These are phyloP conservation scores for Eretmochelys imbricata DNA, from an alignment of 2,113 vertebrate species.

Conservation along the genomic window DNA sequence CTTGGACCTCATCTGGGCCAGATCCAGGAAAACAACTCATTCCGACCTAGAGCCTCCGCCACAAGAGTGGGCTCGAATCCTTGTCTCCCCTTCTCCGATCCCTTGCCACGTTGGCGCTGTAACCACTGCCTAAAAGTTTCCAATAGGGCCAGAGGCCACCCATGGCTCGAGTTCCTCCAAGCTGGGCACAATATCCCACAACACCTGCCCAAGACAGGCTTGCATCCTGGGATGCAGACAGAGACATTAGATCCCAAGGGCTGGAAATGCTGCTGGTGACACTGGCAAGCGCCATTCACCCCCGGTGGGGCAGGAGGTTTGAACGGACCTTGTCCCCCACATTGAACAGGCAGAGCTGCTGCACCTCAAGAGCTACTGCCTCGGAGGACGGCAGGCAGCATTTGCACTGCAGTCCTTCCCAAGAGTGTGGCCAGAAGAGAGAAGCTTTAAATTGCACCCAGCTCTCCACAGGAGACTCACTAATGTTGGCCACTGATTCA, in stretches of 20 bases:
- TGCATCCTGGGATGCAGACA: neutral
- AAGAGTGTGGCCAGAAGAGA: neutral
- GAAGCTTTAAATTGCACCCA: neutral
- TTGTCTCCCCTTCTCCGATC: neutral
- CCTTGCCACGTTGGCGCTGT: accelerated
- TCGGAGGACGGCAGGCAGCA: neutral
- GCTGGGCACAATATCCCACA: neutral
- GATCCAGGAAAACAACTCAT: slow-evolving; percentile 56
- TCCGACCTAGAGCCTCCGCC: slow-evolving; percentile 11
- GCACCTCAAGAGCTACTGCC: neutral
- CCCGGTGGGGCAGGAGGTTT: neutral
- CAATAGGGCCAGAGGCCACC: neutral
- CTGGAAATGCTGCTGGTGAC: neutral
- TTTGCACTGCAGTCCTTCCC: too few species aligned
- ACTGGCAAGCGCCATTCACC: neutral
- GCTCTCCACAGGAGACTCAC: neutral
- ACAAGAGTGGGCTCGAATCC: slow-evolving; percentile 19
- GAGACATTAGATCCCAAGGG: neutral
- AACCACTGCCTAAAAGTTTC: too few species aligned
- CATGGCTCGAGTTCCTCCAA: neutral
- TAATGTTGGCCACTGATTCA: too few species aligned
- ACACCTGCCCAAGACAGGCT: neutral
- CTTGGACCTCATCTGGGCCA: neutral
- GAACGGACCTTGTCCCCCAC: neutral
- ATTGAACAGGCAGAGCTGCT: neutral